Base-by-base conservation (phyloP, 2,113 vertebrate species). In the Bettongia penicillata region DNA sequence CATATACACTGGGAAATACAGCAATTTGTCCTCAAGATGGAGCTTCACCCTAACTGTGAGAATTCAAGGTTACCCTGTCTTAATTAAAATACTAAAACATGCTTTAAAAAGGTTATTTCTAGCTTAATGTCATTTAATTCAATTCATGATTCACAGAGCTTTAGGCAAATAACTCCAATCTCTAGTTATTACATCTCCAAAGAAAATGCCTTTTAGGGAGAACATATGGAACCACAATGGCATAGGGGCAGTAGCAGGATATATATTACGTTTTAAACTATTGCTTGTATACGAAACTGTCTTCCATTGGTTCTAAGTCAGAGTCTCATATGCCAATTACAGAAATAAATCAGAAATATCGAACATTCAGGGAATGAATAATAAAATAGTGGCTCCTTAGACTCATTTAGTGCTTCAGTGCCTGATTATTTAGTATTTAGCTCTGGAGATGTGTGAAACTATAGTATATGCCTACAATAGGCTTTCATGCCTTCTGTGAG, bases 21-120 rank as follows among this genome's bases (percentile, higher is more conserved):
- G 26, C 51, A 90, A 94, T 90, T 96, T 90, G 61, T 94, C 89
- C 93, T 95, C 11, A 92, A 91, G 61, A 93, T n/a, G 50, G 77
- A 25, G 43, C 91, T 97, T 98, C 90, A 91, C 22, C 93, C 91
- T 97, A 96, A 96, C 94, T 97, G 91, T 53, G 95, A 93, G 98
- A 96, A 98, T 93, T 96, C 97, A 97, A 98, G 93, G 95, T 97
- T 55, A 97, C 93, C 89, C 95, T 91, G 94, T 93, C 97, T 98
- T 98, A 98, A 98, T 98, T 98, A 98, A 98, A 96, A 97, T 95
- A 97, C 91, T 98, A 97, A 96, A 95, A 97, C 94, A 96, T 97
- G 97, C 97, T 93, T 96, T 96, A 97, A 97, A 95, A 96, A 90
- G 97, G 93, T 97, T 98, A 98, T 98, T 98, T 98, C 98, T 96